phyloP scores from a whole-genome alignment of 1,140 invertebrate species.

The Globodera ellingtonae region DNA sequence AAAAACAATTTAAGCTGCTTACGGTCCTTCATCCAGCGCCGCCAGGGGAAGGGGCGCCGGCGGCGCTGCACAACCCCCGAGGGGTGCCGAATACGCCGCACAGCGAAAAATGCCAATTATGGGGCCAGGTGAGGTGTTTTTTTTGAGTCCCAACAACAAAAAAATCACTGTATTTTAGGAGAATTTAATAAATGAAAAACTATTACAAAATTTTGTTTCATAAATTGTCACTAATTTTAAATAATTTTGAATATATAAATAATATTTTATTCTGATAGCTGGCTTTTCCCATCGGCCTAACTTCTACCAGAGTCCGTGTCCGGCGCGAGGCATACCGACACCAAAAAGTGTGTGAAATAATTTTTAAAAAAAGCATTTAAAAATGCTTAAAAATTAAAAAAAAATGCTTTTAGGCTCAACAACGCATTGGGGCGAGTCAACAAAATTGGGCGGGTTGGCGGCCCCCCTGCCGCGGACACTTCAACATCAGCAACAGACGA shows the following conservation, averaged over 20 bases:
- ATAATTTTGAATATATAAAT: not conserved
- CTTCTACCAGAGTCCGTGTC: no score
- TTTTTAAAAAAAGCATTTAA: no score
- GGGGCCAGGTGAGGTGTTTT: not conserved
- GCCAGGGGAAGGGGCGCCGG: not conserved
- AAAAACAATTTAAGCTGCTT: not conserved
- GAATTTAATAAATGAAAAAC: not conserved
- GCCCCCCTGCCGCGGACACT: not conserved
- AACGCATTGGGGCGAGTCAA: not conserved
- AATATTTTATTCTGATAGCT: not conserved
- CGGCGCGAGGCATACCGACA: no score
- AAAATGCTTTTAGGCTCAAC: not conserved
- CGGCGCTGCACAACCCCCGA: not conserved
- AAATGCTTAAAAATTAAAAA: no score
- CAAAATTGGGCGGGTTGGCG: not conserved
- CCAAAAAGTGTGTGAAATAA: no score
- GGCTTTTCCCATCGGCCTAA: not conserved
- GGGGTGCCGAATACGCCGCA: not conserved
- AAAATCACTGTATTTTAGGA: not conserved
- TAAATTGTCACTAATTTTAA: not conserved
- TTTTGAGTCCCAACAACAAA: no score
- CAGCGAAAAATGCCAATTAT: constrained; percentile 28
- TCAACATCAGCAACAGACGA: not conserved
- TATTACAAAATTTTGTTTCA: not conserved
- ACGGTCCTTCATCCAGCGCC: not conserved